Evolutionary conservation across 2,888 invertebrate genomes (phyloP).

Genomic region (Drosophila hamatofila): DNA sequence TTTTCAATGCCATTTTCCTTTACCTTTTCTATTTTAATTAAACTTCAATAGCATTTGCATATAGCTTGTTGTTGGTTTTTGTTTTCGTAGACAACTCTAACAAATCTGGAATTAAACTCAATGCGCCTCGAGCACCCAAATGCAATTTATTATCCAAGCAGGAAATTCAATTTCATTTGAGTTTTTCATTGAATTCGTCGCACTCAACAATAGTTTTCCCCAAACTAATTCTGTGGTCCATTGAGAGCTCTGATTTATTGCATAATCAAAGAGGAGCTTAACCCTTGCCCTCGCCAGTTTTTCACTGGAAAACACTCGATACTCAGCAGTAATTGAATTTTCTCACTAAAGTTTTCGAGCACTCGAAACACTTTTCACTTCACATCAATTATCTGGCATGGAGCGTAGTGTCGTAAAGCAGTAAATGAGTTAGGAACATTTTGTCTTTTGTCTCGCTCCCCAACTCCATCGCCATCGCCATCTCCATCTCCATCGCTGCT

Average conservation of each 20-base stretch:
- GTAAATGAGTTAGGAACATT: conserved; percentile 27
- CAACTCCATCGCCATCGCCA: background rate
- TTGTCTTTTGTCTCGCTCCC: background rate
- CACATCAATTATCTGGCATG: conserved; percentile 48
- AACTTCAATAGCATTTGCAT: background rate
- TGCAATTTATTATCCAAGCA: conserved; percentile 16
- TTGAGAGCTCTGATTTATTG: conserved; percentile 49
- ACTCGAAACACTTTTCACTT: conserved; percentile 48
- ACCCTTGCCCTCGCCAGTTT: conserved; percentile 19
- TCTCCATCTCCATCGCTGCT: background rate
- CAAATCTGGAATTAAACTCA: conserved; percentile 22
- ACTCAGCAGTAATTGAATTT: conserved; percentile 53
- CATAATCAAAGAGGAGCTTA: conserved; percentile 34
- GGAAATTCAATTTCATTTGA: conserved; percentile 19
- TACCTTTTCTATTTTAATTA: conserved; percentile 4
- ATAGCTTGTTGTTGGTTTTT: background rate
- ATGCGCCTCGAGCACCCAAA: background rate
- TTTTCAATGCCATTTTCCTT: background rate
- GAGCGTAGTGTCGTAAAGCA: conserved; percentile 34
- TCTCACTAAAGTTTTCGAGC: conserved; percentile 31
- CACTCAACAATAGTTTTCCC: conserved; percentile 22
- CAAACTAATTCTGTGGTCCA: conserved; percentile 28
- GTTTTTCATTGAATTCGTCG: conserved; percentile 14
- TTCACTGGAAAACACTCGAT: conserved; percentile 34
- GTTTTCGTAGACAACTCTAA: background rate